These are phyloP conservation scores for Hartigia nigra DNA, from an alignment of 2,888 invertebrate genomes.

Conservation along the genomic window DNA sequence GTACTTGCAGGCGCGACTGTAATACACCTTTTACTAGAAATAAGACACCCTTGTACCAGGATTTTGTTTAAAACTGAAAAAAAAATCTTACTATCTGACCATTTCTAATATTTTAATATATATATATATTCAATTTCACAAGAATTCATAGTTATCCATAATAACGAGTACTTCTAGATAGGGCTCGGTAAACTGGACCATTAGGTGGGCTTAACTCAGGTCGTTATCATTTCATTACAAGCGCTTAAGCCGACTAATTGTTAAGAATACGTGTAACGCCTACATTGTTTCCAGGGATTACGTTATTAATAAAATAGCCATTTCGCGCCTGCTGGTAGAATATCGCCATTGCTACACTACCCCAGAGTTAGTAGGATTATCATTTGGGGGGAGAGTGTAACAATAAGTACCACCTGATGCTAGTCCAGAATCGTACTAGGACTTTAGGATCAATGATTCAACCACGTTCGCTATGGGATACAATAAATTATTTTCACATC, in stretches of 20 bases:
- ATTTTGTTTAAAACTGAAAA: background rate
- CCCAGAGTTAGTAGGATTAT: constrained; percentile 11
- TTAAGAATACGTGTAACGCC: constrained; percentile 46
- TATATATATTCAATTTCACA: background rate
- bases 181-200: background rate
- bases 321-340: constrained; percentile 29
- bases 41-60: background rate
- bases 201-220: constrained; percentile 6
- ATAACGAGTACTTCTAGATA: background rate
- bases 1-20: background rate
- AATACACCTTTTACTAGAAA: background rate
- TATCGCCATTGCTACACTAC: background rate
- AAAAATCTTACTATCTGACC: background rate
- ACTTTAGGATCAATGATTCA: background rate
- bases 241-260: constrained; percentile 54
- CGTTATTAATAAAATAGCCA: constrained; percentile 59
- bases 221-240: constrained; percentile 56
- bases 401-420: constrained; percentile 17
- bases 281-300: constrained; percentile 53
- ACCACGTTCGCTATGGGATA: background rate
- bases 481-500: background rate
- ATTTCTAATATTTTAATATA: background rate
- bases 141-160: background rate
- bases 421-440: background rate
- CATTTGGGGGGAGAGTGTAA: constrained; percentile 26